These are phyloP conservation scores for Enteromius mattozi DNA, from an alignment of 2,797 vertebrate genomes.

Conservation along the genomic window DNA sequence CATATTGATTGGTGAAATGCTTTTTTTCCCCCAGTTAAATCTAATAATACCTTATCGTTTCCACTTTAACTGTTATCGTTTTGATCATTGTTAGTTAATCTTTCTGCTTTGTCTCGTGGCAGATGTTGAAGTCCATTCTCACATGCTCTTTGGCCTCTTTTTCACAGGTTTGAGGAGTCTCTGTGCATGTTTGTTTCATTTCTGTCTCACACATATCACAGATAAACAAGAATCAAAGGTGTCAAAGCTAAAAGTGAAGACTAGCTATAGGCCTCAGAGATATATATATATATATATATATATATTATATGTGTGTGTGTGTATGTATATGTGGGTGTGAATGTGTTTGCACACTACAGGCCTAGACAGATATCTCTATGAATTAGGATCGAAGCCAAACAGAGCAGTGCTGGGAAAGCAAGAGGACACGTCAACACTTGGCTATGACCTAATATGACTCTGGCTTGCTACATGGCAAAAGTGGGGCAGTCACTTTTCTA, in stretches of 20 bases:
- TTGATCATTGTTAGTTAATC: background rate
- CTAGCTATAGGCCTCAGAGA: slow-evolving; percentile 35
- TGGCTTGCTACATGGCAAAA: slow-evolving; percentile 41
- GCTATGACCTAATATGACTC: slow-evolving; percentile 63
- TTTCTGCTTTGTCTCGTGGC: slow-evolving; percentile 36
- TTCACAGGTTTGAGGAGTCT: slow-evolving; percentile 21
- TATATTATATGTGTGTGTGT: background rate
- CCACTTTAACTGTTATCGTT: background rate
- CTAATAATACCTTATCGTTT: background rate
- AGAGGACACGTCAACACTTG: slow-evolving; percentile 59
- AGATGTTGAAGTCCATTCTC: slow-evolving; percentile 46
- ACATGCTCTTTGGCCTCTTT: slow-evolving; percentile 16
- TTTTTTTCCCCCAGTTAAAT: background rate
- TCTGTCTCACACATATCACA: slow-evolving; percentile 31
- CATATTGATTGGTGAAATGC: background rate
- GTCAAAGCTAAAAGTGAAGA: slow-evolving; percentile 38
- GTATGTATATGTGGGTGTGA: background rate
- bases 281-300: background rate
- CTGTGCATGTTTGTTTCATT: slow-evolving; percentile 12
- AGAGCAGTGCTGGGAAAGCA: slow-evolving; percentile 51
- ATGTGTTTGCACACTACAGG: slow-evolving; percentile 52
- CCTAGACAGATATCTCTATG: slow-evolving; percentile 62
- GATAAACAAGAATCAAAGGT: slow-evolving; percentile 54
- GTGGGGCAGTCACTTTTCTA: slow-evolving; percentile 34
- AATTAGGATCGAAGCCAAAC: slow-evolving; percentile 55